Base-by-base conservation (phyloP, 2,797 vertebrate genomes). In the Megalops cyprinoides region DNA sequence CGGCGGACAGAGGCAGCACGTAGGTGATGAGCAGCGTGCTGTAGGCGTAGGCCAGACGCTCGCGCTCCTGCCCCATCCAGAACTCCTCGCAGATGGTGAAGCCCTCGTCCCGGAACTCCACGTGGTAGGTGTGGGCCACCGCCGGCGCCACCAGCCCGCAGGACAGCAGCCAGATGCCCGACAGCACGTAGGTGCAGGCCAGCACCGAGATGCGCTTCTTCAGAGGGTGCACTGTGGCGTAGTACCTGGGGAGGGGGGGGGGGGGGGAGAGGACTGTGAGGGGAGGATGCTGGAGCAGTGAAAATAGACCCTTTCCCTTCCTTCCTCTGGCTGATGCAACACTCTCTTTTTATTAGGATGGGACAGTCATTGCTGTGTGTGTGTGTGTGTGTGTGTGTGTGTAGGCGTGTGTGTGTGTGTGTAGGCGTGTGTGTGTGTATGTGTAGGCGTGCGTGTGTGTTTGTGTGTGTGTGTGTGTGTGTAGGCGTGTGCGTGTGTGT, bases 11-110 rank as follows among this genome's bases (percentile, higher is more conserved):
- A 0, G 96, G 96, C 76, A 97, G 90, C 73, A 97, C 95, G 34
- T 97, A 97, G 34, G 95, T 96, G 87, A 97, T 92, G 53, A 97
- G 93, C 62, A 97, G 92, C 0, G 95, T 96, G 92, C 95, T 93
- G 81, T 96, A 97, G 0, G 95, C 96, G 0, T 97, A 97, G 8
- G 92, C 95, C 87, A 97, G 87, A 20, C 91, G 92, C 88, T 96
- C 90, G 3, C 55, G 86, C 88, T 96, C 93, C 86, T 96, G 88
- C 55, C 92, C 95, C 91, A 96, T 92, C 96, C 96, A 97, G 92
- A 97, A 97, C 89, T 97, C 96, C 90, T 97, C 96, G 0, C 96
- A 97, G 90, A 97, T 97, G 86, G 92, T 90, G 84, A 97, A 96
- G 84, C 96, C 96, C 87, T 97, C 95, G 0, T 93, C 92, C 81